These are phyloP conservation scores for Bemisia tabaci DNA, from an alignment of 1,140 invertebrate genomes.

Conservation along the genomic window DNA sequence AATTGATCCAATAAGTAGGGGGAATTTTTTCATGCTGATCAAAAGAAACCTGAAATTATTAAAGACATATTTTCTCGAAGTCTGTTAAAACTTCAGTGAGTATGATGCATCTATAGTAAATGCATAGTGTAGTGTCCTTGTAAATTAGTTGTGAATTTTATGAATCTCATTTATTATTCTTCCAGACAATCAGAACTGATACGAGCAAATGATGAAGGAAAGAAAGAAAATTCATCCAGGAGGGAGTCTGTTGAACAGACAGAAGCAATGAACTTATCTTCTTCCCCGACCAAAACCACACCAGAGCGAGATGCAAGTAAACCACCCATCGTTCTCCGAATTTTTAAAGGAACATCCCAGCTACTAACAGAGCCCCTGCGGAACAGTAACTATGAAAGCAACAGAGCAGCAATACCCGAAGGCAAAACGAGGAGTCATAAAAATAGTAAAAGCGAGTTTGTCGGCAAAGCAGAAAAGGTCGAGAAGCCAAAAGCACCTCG, in stretches of 20 bases:
- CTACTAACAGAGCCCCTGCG: constrained; percentile 21
- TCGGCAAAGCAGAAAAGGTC: background rate
- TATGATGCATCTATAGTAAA: too few species aligned
- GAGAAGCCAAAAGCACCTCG: background rate
- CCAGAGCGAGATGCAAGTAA: constrained; percentile 34
- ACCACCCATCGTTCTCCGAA: constrained; percentile 50
- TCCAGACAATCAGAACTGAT: too few species aligned
- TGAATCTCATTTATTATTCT: too few species aligned
- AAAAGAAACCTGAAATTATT: too few species aligned
- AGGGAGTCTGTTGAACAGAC: constrained; percentile 27
- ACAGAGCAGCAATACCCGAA: background rate
- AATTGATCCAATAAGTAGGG: too few species aligned
- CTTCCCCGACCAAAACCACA: constrained; percentile 14
- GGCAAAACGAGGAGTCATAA: background rate
- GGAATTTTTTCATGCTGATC: too few species aligned
- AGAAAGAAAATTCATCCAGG: constrained; percentile 10
- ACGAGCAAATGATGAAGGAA: constrained; percentile 17
- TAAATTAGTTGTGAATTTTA: too few species aligned
- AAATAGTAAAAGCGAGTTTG: background rate
- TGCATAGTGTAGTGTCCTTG: too few species aligned
- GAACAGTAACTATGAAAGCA: constrained; percentile 14
- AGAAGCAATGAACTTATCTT: constrained; percentile 28
- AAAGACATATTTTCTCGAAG: too few species aligned
- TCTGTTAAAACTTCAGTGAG: too few species aligned
- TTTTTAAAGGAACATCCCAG: constrained; percentile 44